Evolutionary conservation across 2,113 vertebrate genomes (phyloP).

Genomic region (Gnathonemus longibarbis): DNA sequence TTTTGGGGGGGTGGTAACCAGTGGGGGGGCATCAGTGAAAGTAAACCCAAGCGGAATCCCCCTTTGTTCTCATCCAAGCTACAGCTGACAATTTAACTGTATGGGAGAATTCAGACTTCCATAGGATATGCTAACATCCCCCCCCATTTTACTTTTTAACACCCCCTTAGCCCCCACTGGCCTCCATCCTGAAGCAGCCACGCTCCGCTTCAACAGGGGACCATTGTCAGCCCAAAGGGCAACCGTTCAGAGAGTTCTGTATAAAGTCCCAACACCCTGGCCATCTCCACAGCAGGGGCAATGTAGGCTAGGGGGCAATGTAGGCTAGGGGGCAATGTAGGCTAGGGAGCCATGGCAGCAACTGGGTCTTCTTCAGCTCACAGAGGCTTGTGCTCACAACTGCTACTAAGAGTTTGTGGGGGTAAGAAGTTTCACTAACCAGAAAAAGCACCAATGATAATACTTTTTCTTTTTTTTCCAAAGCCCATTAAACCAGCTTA

Average conservation of each 20-base stretch:
- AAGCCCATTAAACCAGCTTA: not conserved
- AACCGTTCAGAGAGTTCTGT: slow-evolving; percentile 23
- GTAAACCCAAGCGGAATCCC: slow-evolving; percentile 50
- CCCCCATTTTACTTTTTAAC: slow-evolving; percentile 13
- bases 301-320: not conserved
- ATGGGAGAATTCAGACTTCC: slow-evolving; percentile 61
- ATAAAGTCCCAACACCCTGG: not conserved
- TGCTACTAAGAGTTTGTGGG: not conserved
- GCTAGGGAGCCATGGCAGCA: not conserved
- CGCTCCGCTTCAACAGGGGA: slow-evolving; percentile 48
- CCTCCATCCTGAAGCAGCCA: slow-evolving; percentile 35
- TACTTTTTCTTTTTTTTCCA: not conserved
- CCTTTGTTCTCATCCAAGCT: slow-evolving; percentile 58
- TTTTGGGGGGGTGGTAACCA: slow-evolving; percentile 26
- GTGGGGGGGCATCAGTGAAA: slow-evolving; percentile 44
- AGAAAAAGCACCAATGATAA: not conserved
- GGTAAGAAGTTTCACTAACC: not conserved
- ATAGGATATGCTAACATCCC: slow-evolving; percentile 51
- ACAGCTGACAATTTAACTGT: slow-evolving; percentile 51
- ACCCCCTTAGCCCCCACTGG: slow-evolving; percentile 21
- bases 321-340: not conserved
- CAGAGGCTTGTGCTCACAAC: not conserved
- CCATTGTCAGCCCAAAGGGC: slow-evolving; percentile 39
- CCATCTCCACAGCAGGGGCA: not conserved
- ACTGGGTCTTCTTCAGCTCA: not conserved